phyloP scores from a whole-genome alignment of 2,888 invertebrate species.

The Ephialtes manifestator region DNA sequence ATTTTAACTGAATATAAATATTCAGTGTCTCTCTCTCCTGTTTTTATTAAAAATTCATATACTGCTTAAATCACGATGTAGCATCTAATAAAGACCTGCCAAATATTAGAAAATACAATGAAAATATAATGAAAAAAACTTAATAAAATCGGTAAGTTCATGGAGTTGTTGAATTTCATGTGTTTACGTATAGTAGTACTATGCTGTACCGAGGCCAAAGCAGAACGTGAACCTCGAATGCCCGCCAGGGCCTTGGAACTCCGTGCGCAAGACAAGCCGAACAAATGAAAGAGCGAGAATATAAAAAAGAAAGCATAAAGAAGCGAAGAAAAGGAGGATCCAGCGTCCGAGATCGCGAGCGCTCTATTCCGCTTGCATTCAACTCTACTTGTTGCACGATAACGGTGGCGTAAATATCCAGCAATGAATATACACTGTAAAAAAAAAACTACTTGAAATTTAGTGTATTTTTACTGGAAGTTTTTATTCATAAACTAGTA shows the following conservation, averaged over 20 bases:
- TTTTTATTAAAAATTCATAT: too few species aligned
- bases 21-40: too few species aligned
- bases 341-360: conserved; percentile 42
- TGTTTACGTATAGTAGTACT: conserved; percentile 2
- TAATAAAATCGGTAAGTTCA: background rate
- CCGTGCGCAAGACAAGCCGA: conserved; percentile 60
- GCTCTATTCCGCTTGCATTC: conserved; percentile 32
- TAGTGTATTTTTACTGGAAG: too few species aligned
- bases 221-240: conserved; percentile 53
- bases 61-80: too few species aligned
- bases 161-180: background rate
- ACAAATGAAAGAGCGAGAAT: conserved; percentile 48
- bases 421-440: conserved; percentile 44
- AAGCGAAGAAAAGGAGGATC: conserved; percentile 56
- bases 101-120: background rate
- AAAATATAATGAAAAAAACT: background rate
- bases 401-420: conserved; percentile 64
- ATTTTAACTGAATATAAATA: too few species aligned
- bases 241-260: conserved; percentile 58
- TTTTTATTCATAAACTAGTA: too few species aligned
- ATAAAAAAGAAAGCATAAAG: conserved; percentile 40
- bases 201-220: background rate
- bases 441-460: too few species aligned
- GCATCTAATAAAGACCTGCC: background rate
- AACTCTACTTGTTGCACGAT: conserved; percentile 69